A percentile compares a stretch with the other conserved stretches of the same genome.
Conservation (phyloP, 2,797 vertebrate genomes). For the Oreonectes daqikongensis region DNA sequence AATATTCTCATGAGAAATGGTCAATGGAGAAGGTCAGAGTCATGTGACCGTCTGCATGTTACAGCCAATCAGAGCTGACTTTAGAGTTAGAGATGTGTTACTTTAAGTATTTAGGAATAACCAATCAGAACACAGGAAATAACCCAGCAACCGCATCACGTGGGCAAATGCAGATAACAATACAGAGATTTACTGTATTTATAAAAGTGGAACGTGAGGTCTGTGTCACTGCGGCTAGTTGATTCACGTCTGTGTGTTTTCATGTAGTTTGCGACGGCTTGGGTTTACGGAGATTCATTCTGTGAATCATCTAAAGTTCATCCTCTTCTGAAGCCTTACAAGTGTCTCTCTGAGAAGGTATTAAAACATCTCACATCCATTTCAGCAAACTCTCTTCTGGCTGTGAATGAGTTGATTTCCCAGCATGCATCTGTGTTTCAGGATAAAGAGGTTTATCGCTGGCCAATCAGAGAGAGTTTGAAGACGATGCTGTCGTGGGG, state of each 20-base stretch:
- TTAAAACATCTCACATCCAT: constrained; percentile 6
- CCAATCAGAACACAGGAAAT: too few species aligned
- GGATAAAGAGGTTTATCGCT: constrained; percentile 93
- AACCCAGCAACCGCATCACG: too few species aligned
- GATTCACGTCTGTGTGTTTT: constrained; percentile 14
- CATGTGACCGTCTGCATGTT: neutral
- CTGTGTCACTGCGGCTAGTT: too few species aligned
- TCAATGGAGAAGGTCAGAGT: constrained; percentile 90
- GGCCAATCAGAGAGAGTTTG: constrained; percentile 90
- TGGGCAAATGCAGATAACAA: too few species aligned
- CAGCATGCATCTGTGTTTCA: constrained; percentile 57
- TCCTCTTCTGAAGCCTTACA: constrained; percentile 90
- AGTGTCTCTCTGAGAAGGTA: constrained; percentile 90
- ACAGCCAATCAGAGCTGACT: neutral
- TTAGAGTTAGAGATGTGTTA: too few species aligned
- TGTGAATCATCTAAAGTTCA: constrained; percentile 89
- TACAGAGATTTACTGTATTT: too few species aligned
- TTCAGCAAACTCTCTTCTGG: neutral
- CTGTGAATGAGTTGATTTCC: neutral
- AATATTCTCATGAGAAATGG: constrained; percentile 94
- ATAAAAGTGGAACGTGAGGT: too few species aligned
- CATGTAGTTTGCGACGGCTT: constrained; percentile 86
- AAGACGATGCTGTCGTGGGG: constrained; percentile 94
- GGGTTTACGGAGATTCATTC: constrained; percentile 87
- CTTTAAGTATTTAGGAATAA: too few species aligned